Evolutionary conservation across 1,140 invertebrate genomes (phyloP), one percentile per base, ranked within the genome.

Genomic region (Drosophila punjabiensis): DNA sequence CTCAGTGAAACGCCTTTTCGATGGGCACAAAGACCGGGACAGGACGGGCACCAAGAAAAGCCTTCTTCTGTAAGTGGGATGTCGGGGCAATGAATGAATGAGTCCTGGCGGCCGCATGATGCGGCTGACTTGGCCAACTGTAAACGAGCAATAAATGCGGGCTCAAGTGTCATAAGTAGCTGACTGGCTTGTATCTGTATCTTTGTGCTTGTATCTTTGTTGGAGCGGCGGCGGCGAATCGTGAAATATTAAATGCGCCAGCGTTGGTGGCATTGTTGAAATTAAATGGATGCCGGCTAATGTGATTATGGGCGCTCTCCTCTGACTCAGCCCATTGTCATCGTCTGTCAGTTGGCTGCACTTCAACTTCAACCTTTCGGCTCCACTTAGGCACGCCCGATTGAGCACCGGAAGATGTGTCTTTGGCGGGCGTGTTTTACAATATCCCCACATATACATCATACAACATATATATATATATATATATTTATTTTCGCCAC

Each of bases 271-370:
- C 81, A 76, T 84, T 89, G 85, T 85, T 76, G 35, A 89, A 89
- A 89, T 88, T 84, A 88, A 88, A 88, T 89, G 85, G 68, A 81
- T 76, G 73, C 66, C 81, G 74, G 80, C 82, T 88, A 88, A 89
- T 88, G 85, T 89, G 85, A 84, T 88, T 88, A 88, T 83, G 76
- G 68, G 45, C 35, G 55, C 16, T 4, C 48, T 62, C 30, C 59
- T 39, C 47, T 66, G 63, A 74, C 70, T 74, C 70, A 74, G 70
- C 70, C 70, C 41, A 74, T 74, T 74, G 70, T 74, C 68, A 24
- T 74, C 45, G 45, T 59, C 64, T 79, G 76, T 77, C 77, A 76
- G 76, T 55, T 77, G 73, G 60, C 75, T 78, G 56, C 76, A 79
- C 76, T 71, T 79, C 66, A 79, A 84, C 81, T 84, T 81, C 73